Base-by-base conservation (phyloP, 2,888 invertebrate genomes). In the Portevinia maculata region DNA sequence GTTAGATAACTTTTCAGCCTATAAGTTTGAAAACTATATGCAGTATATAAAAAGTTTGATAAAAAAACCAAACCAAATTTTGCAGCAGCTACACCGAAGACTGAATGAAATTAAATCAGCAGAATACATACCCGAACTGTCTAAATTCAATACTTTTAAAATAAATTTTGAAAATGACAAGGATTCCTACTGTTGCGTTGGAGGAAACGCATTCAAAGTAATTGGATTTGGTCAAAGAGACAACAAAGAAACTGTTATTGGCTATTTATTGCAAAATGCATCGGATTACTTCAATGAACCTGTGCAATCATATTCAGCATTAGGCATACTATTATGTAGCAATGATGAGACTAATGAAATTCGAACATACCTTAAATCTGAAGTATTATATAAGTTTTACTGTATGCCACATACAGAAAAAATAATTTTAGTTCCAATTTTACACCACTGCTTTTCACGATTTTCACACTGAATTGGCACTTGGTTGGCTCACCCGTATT, bases 221-320 rank as follows among this genome's bases (percentile, higher is more conserved):
- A 37, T 37, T 37, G 37, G 37, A 15, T 37, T 15, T 13, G 37
- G 5, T 37, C 13, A 13, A 37, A 37, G 37, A 37, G 37, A 37
- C 11, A 39, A 6, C 1, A n/a, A 39, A 39, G 39, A 15, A 39
- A 39, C 39, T 39, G 13, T 39, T 39, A 13, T 13, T 3, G 32
- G 34, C n/a, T 34, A 34, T n/a, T 11, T 1, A 13, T 39, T 39
- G 13, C n/a, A 39, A 39, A 39, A 6, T n/a, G 37, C 37, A 13
- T 37, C 39, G 15, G 39, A 39, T 15, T 39, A 13, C 39, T 39
- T 39, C 39, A 39, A 39, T 39, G 39, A 39, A 15, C 39, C 39
- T 5, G 7, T 15, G 39, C 39, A 39, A 6, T 39, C 39, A 39
- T 39, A 1, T 6, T 39, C 39, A 6, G 39, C 39, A 39, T 39